phyloP scores from a whole-genome alignment of 2,113 vertebrate genomes.

The Centropus bengalensis region DNA sequence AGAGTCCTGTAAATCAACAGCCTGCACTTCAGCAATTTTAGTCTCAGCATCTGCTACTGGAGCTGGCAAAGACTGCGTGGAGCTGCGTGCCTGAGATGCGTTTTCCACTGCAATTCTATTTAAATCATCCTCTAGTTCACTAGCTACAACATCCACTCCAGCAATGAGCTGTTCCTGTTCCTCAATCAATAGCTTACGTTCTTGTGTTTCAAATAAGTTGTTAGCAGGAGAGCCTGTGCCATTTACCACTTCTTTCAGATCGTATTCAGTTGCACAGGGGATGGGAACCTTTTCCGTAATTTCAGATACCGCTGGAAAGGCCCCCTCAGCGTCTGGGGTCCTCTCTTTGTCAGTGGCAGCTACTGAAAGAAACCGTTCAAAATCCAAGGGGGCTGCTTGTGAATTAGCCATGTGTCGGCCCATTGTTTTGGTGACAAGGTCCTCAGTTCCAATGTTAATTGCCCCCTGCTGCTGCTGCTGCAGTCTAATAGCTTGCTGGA shows the following conservation, averaged over 20 bases:
- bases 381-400: conserved; percentile 57
- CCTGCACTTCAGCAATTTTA: conserved; percentile 28
- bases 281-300: neutral
- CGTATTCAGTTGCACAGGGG: neutral
- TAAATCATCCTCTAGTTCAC: neutral
- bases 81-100: neutral
- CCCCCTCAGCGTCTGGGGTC: conserved; percentile 42
- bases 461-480: conserved; percentile 85
- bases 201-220: conserved; percentile 72
- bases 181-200: conserved; percentile 63
- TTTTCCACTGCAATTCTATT: neutral
- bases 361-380: conserved; percentile 65
- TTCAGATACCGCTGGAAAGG: conserved; percentile 10
- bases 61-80: neutral
- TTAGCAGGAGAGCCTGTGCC: conserved; percentile 66
- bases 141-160: neutral
- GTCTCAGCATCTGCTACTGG: neutral
- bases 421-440: conserved; percentile 71
- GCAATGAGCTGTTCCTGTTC: neutral
- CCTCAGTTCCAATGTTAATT: conserved; percentile 60
- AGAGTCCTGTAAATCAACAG: conserved; percentile 13
- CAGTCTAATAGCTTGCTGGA: conserved; percentile 93
- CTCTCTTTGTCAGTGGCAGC: conserved; percentile 51
- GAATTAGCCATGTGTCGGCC: conserved; percentile 63
- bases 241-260: neutral